Evolutionary conservation across 2,888 invertebrate genomes (phyloP).

Genomic region (Vesta saturnalis): DNA sequence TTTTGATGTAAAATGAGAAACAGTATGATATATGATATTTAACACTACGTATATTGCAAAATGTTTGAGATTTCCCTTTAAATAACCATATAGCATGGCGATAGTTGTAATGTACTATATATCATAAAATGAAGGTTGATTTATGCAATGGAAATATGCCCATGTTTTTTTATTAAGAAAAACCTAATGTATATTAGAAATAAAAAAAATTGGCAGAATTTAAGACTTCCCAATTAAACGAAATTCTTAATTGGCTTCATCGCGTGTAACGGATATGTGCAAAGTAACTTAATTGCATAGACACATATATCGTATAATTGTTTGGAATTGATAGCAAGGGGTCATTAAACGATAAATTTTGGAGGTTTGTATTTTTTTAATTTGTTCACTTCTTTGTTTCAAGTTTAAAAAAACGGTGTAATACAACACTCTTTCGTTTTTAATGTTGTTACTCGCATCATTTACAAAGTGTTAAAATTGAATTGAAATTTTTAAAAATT

Average conservation of each 20-base stretch:
- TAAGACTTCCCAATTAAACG: no score
- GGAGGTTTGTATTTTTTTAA: background rate
- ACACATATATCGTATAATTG: background rate
- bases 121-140: constrained; percentile 3
- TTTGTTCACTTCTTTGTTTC: no score
- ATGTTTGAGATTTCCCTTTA: background rate
- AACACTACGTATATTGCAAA: background rate
- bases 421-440: no score
- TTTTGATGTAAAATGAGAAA: background rate
- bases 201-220: no score
- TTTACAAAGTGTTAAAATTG: no score
- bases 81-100: constrained; percentile 4
- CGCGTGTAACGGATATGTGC: background rate
- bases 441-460: no score
- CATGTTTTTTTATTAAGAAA: no score
- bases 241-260: background rate
- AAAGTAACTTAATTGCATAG: background rate
- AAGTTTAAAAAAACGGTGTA: no score
- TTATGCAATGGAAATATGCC: no score
- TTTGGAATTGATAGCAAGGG: background rate
- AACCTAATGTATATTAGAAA: no score
- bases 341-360: background rate
- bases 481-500: no score
- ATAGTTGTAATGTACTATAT: constrained; percentile 3
- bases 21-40: background rate